Base-by-base conservation (phyloP, 1,140 invertebrate species). In the Tetramorium simillimum region DNA sequence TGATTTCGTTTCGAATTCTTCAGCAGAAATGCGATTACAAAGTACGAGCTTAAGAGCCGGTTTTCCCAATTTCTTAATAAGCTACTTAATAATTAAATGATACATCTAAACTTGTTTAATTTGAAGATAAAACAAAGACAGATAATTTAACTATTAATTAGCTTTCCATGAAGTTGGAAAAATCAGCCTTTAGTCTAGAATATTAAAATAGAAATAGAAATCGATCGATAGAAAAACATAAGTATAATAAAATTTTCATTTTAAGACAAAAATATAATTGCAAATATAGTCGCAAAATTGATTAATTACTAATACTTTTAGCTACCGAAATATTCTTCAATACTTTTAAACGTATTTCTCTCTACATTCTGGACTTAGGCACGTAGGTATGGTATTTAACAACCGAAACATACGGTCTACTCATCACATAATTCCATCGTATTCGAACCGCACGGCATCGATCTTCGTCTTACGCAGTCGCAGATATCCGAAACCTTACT, bases 401-500 rank as follows among this genome's bases (percentile, higher is more conserved):
- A 16, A 46, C 12, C 18, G 37, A 67, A 67, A 43, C 21, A 14
- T 16, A 69, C 65, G 10, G 40, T 69, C 40, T 46, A 46, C n/a
- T 67, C 37, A 43, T 67, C 49, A 46, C 43, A 43, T 43, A 43
- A 84, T 73, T 37, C 65, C 37, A n/a, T 12, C 24, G 10, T 58
- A 24, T 33, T 73, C 21, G 69, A 82, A 73, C 46, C 40, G 62
- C 62, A 33, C 16, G 49, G 16, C 62, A 84, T 84, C 80, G 80
- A 84, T 84, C 80, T 37, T 60, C 49, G 67, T 46, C 21, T 70
- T 28, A 60, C 80, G 80, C 80, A 73, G 69, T 49, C 67, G 80
- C 53, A 84, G 53, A 84, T 84, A 84, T 62, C 53, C 28, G 80
- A 84, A 84, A 75, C 69, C 80, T 84, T 84, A 84, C 53, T 56